Percentiles rank a stretch among this genome's conserved stretches.
These are phyloP conservation scores for Thamnophis sirtalis DNA, from an alignment of 2,113 vertebrate genomes.

Conservation along the genomic window DNA sequence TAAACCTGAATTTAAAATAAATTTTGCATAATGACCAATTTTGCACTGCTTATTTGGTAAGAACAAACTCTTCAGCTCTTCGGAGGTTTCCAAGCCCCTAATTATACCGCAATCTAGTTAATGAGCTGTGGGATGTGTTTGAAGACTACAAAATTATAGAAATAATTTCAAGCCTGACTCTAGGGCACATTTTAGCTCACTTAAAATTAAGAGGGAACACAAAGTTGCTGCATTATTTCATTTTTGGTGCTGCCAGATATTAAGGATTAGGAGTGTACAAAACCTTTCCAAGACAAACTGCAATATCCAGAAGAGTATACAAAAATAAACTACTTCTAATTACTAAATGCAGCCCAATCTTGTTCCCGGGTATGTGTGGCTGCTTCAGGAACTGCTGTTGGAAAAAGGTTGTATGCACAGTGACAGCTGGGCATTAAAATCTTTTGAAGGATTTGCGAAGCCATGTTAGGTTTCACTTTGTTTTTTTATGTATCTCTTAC, in stretches of 20 bases:
- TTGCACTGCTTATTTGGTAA: conserved; percentile 42
- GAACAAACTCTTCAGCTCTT: conserved; percentile 57
- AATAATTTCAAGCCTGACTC: conserved; percentile 74
- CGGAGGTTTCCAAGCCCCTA: conserved; percentile 61
- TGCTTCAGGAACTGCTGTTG: neutral
- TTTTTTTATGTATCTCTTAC: neutral
- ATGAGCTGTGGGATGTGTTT: conserved; percentile 74
- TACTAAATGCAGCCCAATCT: neutral
- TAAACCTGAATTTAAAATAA: conserved; percentile 24
- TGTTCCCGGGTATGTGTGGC: neutral
- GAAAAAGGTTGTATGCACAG: neutral
- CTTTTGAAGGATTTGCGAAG: neutral
- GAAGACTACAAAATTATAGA: conserved; percentile 69
- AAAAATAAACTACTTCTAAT: neutral
- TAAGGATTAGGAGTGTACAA: neutral
- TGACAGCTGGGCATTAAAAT: neutral
- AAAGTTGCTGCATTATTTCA: neutral
- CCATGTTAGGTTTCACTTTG: neutral
- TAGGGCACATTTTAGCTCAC: conserved; percentile 74
- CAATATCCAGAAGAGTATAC: neutral
- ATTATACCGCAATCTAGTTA: conserved; percentile 68
- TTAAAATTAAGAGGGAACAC: conserved; percentile 44
- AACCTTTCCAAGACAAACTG: neutral
- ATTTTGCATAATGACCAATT: conserved; percentile 30
- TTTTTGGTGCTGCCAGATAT: neutral